These are phyloP conservation scores for Myrmecobius fasciatus DNA, from an alignment of 2,113 vertebrate genomes.

Conservation along the genomic window DNA sequence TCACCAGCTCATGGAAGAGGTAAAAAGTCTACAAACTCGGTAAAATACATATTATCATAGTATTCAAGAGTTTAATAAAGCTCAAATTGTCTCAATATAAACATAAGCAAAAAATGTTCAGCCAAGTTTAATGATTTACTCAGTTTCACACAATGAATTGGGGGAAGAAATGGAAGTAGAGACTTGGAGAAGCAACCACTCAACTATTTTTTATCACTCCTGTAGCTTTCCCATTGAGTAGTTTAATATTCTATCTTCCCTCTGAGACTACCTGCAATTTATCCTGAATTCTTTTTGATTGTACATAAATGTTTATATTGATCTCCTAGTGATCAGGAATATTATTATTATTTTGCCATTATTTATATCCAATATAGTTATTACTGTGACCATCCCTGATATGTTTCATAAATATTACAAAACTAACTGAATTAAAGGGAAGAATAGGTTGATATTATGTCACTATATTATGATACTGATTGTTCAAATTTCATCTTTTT, in stretches of 20 bases:
- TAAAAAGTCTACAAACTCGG: not conserved
- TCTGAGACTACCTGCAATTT: not conserved
- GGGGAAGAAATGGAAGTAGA: not conserved
- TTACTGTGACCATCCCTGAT: rapidly evolving
- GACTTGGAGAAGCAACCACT: not conserved
- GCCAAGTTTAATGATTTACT: not conserved
- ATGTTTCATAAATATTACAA: not conserved
- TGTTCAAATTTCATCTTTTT: not conserved
- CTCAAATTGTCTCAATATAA: not conserved
- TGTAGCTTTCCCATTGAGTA: not conserved
- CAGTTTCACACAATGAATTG: not conserved
- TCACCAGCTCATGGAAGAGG: not conserved
- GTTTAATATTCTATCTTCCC: not conserved
- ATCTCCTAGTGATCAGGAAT: not conserved
- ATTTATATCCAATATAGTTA: not conserved
- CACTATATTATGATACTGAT: not conserved
- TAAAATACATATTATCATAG: not conserved
- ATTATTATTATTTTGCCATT: rapidly evolving
- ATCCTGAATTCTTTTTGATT: not conserved
- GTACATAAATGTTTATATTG: not conserved
- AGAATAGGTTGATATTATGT: not conserved
- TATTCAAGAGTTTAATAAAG: not conserved
- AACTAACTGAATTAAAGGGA: not conserved
- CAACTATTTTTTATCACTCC: not conserved
- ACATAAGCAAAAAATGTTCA: not conserved